Percentiles rank a stretch among this genome's conserved stretches.
phyloP scores from a whole-genome alignment of 2,113 vertebrate genomes.

The Oxyruncus cristatus region DNA sequence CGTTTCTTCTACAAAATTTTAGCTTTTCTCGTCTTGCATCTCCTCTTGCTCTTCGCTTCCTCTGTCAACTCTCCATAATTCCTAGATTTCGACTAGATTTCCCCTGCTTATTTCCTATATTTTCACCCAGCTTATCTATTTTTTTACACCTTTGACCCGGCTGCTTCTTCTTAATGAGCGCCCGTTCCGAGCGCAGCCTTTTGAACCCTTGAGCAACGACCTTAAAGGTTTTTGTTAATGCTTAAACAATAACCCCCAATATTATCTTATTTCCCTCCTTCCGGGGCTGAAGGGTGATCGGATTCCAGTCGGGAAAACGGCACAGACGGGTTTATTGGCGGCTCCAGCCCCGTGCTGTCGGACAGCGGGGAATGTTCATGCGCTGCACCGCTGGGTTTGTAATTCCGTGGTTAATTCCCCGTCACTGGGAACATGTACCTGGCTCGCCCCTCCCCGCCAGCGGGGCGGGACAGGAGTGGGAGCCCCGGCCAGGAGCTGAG shows the following conservation, averaged over 20 bases:
- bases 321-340: neutral
- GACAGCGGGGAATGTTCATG: fast-evolving
- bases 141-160: neutral
- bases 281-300: fast-evolving
- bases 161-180: neutral
- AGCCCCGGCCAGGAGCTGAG: neutral
- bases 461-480: neutral
- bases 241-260: neutral
- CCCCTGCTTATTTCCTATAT: neutral
- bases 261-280: neutral
- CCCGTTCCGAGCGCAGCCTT: neutral
- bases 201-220: neutral
- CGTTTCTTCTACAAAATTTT: neutral
- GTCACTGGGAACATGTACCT: neutral
- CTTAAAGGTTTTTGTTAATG: neutral
- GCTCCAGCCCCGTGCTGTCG: neutral
- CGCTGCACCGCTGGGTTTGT: fast-evolving
- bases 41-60: neutral
- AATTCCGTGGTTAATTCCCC: neutral
- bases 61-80: neutral
- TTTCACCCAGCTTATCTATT: neutral
- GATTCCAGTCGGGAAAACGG: neutral
- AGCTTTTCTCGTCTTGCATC: neutral
- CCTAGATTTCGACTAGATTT: neutral
- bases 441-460: neutral